Evolutionary conservation across 2,888 invertebrate genomes (phyloP).

Genomic region (Coenonympha glycerion): DNA sequence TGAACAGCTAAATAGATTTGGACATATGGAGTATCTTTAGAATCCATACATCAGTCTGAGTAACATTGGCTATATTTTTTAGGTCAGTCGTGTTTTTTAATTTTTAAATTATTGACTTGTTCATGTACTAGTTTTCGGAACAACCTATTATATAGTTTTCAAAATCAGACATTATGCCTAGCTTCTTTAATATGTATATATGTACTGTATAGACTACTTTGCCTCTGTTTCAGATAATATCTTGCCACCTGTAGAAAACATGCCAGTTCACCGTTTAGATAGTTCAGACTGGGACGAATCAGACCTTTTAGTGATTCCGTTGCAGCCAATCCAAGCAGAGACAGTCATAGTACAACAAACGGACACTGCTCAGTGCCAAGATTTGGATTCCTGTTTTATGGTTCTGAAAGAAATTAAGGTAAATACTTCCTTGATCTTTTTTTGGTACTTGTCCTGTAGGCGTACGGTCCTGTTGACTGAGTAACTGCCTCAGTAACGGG

Average conservation of each 20-base stretch:
- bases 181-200: too few relatives aligned
- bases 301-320: neutral
- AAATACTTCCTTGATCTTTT: constrained; percentile 11
- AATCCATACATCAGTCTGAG: too few relatives aligned
- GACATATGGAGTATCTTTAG: too few relatives aligned
- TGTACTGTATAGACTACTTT: neutral
- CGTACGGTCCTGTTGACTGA: too few relatives aligned
- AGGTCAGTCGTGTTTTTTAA: too few relatives aligned
- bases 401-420: constrained; percentile 62
- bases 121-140: too few relatives aligned
- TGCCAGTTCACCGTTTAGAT: constrained; percentile 29
- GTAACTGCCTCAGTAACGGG: too few relatives aligned
- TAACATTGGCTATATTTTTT: too few relatives aligned
- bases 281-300: constrained; percentile 39
- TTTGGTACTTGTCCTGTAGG: neutral
- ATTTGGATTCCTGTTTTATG: constrained; percentile 41
- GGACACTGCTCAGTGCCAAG: constrained; percentile 49
- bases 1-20: too few relatives aligned
- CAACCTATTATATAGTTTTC: too few relatives aligned
- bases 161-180: too few relatives aligned
- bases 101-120: too few relatives aligned
- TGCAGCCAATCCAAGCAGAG: constrained; percentile 34
- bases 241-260: constrained; percentile 46
- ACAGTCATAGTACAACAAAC: constrained; percentile 64
- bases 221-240: constrained; percentile 45